Conservation (phyloP, 2,113 vertebrate genomes). For the Melanocharis versteri region DNA sequence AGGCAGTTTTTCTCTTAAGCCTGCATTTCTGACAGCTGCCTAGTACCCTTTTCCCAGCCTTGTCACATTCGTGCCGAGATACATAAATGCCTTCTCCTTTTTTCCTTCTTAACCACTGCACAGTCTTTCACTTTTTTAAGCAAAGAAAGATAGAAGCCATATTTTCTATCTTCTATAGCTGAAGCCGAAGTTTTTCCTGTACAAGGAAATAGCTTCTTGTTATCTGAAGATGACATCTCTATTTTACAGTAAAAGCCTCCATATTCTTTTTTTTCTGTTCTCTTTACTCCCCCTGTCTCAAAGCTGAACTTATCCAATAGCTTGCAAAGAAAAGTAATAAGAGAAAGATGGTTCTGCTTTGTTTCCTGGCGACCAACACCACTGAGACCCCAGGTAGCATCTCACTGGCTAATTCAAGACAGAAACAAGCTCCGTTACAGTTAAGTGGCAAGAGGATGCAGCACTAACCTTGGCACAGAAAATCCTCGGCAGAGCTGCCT, state of each 20-base stretch:
- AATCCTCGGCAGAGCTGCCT: background rate
- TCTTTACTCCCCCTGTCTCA: background rate
- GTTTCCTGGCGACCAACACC: background rate
- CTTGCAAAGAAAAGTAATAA: background rate
- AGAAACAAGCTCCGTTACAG: background rate
- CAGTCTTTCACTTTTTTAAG: background rate
- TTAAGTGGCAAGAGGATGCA: background rate
- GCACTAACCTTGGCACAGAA: background rate
- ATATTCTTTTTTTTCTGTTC: background rate
- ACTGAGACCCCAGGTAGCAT: background rate
- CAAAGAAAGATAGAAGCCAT: background rate
- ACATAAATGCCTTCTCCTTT: background rate
- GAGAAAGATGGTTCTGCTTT: background rate
- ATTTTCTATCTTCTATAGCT: background rate
- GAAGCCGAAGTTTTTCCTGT: background rate
- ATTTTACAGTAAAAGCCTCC: background rate
- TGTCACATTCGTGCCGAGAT: background rate
- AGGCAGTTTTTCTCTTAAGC: background rate
- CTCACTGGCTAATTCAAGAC: background rate
- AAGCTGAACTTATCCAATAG: background rate
- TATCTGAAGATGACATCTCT: background rate
- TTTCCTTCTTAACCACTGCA: background rate
- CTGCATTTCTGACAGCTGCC: conserved; percentile 1
- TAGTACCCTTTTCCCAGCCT: background rate
- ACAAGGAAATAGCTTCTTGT: background rate